These are phyloP conservation scores for Passer montanus DNA, from an alignment of 2,113 vertebrate species.

Conservation along the genomic window DNA sequence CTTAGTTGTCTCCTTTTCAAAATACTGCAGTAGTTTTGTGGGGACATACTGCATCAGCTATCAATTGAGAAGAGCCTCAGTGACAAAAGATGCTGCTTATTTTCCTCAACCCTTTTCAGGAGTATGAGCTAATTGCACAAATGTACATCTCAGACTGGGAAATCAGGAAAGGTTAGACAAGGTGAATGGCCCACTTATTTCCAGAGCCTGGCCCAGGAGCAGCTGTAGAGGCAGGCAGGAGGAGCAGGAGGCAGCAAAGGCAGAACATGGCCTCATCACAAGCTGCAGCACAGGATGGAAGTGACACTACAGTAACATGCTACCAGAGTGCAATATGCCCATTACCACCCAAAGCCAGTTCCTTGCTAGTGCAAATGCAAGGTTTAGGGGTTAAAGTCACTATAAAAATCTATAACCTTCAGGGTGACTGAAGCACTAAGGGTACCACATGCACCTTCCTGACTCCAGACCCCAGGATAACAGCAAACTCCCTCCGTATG, in stretches of 20 bases:
- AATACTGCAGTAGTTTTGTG: background rate
- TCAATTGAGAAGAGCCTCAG: background rate
- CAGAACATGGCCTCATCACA: background rate
- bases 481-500: background rate
- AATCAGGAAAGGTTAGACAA: background rate
- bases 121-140: background rate
- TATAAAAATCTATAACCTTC: background rate
- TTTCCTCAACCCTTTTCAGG: background rate
- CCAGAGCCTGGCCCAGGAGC: background rate
- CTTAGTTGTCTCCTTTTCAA: background rate
- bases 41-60: background rate
- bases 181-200: background rate
- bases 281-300: background rate
- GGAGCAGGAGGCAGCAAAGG: background rate
- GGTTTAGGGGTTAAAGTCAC: background rate
- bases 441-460: background rate
- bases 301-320: background rate
- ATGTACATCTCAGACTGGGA: background rate
- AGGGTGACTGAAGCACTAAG: background rate
- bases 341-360: background rate
- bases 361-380: background rate
- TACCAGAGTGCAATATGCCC: background rate
- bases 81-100: background rate
- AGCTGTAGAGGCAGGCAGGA: background rate
- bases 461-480: background rate